Percentiles rank a stretch among this genome's conserved stretches.
phyloP scores from a whole-genome alignment of 2,113 vertebrate genomes.

The Smithornis capensis region DNA sequence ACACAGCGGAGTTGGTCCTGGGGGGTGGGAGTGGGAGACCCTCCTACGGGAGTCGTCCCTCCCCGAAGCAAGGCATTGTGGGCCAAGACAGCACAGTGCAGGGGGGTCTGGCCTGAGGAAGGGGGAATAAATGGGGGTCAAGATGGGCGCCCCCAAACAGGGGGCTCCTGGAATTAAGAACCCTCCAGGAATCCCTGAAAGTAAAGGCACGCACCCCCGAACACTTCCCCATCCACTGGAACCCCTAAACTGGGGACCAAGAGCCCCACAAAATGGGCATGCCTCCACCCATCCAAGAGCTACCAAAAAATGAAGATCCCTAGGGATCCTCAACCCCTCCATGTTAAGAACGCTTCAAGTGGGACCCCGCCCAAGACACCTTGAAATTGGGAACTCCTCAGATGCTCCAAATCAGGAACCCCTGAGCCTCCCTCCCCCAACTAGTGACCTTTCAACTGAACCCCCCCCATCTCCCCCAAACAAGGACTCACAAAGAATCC shows the following conservation, averaged over 20 bases:
- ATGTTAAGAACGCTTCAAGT: neutral
- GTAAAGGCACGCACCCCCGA: neutral
- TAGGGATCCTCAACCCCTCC: neutral
- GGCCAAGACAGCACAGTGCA: neutral
- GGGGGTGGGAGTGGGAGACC: neutral
- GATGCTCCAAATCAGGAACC: neutral
- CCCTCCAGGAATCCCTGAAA: neutral
- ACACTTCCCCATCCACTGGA: neutral
- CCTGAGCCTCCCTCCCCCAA: neutral
- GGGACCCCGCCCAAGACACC: neutral
- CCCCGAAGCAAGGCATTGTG: neutral
- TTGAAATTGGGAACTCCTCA: neutral
- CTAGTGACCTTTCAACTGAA: neutral
- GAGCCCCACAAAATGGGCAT: neutral
- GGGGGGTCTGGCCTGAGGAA: neutral
- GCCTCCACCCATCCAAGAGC: neutral
- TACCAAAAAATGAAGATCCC: neutral
- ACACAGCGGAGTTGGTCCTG: neutral
- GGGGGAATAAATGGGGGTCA: neutral
- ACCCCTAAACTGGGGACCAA: neutral
- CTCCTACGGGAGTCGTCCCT: accelerated
- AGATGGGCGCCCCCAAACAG: neutral
- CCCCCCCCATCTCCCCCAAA: neutral
- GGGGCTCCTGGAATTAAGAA: neutral
- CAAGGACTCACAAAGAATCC: neutral